A percentile compares a stretch with the other conserved stretches of the same genome.
phyloP scores from a whole-genome alignment of 2,113 vertebrate species.

The Entelurus aequoreus region DNA sequence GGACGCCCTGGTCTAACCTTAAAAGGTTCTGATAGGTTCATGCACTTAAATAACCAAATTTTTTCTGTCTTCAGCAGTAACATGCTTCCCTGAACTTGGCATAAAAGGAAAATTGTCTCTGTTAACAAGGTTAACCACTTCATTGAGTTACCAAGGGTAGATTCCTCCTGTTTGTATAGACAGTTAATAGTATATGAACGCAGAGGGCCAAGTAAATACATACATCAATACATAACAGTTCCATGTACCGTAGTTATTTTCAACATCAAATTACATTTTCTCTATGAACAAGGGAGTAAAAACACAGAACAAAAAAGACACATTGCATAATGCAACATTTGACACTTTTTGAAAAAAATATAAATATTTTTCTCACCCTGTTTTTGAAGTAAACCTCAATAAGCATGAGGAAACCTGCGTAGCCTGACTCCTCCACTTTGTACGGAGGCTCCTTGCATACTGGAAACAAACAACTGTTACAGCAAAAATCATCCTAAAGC shows the following conservation, averaged over 20 bases:
- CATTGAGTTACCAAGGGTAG: not conserved
- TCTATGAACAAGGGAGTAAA: not conserved
- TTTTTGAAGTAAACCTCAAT: constrained; percentile 99
- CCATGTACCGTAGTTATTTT: no score
- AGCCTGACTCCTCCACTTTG: constrained; percentile 98
- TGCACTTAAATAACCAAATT: constrained; percentile 7
- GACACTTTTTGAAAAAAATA: no score
- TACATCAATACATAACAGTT: no score
- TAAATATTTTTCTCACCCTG: constrained; percentile 75
- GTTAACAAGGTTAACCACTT: constrained; percentile 16
- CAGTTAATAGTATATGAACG: not conserved
- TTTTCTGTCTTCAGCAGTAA: not conserved
- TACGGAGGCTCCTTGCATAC: constrained; percentile 99
- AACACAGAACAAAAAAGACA: no score
- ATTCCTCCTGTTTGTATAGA: not conserved
- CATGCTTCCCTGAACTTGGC: constrained; percentile 5
- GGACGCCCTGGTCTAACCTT: no score
- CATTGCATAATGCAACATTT: no score
- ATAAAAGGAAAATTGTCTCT: constrained; percentile 10
- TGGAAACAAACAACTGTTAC: constrained; percentile 56
- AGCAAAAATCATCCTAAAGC: not conserved
- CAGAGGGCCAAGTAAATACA: no score
- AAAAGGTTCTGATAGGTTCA: not conserved
- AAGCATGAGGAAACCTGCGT: constrained; percentile 98
- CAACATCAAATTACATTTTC: not conserved